Evolutionary conservation across 2,888 invertebrate species (phyloP).

Genomic region (Standfussiana lucernea): DNA sequence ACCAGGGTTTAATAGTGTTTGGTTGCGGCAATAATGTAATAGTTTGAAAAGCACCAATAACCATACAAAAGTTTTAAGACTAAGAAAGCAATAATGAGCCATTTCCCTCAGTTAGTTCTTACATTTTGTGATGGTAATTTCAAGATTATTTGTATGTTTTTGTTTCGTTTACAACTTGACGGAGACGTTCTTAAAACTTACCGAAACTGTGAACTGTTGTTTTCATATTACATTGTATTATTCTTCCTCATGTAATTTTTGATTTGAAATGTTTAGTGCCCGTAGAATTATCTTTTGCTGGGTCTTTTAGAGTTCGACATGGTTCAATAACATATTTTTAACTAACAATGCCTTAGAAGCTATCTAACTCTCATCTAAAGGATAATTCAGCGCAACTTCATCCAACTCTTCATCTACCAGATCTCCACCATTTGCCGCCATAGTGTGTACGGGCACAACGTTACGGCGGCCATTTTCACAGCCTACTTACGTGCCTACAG

Average conservation of each 20-base stretch:
- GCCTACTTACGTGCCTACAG: conserved; percentile 76
- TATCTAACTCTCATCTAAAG: background rate
- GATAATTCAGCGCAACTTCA: background rate
- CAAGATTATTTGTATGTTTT: conserved; percentile 58
- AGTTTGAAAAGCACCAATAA: conserved; percentile 36
- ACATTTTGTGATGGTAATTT: conserved; percentile 59
- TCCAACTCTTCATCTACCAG: background rate
- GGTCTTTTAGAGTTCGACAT: too few relatives aligned
- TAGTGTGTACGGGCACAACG: conserved; percentile 67
- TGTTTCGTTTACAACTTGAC: conserved; percentile 51
- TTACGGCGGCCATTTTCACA: conserved; percentile 71
- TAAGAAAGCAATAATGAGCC: conserved; percentile 51
- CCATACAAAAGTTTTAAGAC: conserved; percentile 34
- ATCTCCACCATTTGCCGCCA: background rate
- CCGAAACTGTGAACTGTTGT: conserved; percentile 20
- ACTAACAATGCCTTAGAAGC: background rate
- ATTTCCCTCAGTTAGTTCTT: conserved; percentile 54
- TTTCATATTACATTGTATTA: background rate
- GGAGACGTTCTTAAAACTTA: conserved; percentile 37
- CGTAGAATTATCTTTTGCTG: background rate
- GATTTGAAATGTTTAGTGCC: background rate
- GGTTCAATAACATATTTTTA: too few relatives aligned
- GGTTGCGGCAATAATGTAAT: conserved; percentile 48
- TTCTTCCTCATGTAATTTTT: background rate
- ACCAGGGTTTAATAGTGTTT: conserved; percentile 56